phyloP scores from a whole-genome alignment of 1,140 invertebrate genomes.

The Saccostrea cuccullata region DNA sequence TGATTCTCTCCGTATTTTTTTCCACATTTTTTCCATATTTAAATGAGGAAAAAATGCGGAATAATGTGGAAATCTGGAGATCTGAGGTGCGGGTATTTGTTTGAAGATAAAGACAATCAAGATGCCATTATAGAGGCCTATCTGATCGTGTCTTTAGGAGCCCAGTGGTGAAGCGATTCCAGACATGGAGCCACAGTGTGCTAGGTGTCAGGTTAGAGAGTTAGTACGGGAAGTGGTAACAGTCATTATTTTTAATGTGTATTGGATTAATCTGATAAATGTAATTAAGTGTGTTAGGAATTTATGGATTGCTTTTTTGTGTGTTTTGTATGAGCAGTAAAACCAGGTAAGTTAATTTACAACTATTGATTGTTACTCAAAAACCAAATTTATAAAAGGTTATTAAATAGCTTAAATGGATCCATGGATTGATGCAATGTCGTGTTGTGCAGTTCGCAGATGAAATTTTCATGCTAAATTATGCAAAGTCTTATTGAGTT shows the following conservation, averaged over 20 bases:
- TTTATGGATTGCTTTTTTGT: background rate
- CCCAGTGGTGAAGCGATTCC: background rate
- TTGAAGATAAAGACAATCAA: conserved; percentile 25
- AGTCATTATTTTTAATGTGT: conserved; percentile 9
- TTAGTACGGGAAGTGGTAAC: background rate
- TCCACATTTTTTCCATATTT: no score
- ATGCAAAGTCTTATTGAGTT: background rate
- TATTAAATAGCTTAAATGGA: background rate
- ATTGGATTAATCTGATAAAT: conserved; percentile 26
- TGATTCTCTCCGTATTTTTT: no score
- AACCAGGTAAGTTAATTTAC: background rate
- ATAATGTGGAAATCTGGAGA: no score
- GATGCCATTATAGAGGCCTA: background rate
- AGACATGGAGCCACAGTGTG: background rate
- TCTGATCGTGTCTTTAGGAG: conserved; percentile 27
- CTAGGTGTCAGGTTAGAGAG: background rate
- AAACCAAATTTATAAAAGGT: background rate
- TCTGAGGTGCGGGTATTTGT: no score
- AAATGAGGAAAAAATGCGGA: no score
- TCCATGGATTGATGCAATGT: background rate
- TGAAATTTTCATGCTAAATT: background rate
- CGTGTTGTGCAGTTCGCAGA: background rate
- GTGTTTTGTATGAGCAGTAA: background rate
- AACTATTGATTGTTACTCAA: background rate
- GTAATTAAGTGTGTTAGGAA: conserved; percentile 6